phyloP scores from a whole-genome alignment of 2,888 invertebrate species.

The Anorthoa munda region DNA sequence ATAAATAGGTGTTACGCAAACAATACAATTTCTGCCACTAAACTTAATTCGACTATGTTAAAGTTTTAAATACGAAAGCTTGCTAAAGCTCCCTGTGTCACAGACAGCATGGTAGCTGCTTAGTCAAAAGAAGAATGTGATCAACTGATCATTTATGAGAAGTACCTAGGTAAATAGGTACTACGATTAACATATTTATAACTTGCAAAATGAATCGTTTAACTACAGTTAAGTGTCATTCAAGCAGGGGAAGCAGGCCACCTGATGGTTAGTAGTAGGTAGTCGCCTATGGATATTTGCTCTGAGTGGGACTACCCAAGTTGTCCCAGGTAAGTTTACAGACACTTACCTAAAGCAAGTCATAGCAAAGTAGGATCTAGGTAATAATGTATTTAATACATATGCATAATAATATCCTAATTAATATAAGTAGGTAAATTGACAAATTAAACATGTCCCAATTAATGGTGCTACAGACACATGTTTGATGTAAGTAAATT shows the following conservation, averaged over 20 bases:
- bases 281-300: background rate
- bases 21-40: conserved; percentile 15
- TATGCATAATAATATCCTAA: conserved; percentile 34
- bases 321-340: too few relatives aligned
- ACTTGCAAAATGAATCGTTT: background rate
- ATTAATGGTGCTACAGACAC: conserved; percentile 3
- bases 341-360: background rate
- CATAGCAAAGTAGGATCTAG: background rate
- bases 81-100: background rate
- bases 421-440: conserved; percentile 33
- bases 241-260: background rate
- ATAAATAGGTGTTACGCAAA: conserved; percentile 3
- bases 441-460: conserved; percentile 45
- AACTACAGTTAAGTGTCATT: background rate
- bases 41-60: conserved; percentile 23
- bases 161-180: background rate
- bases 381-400: conserved; percentile 34
- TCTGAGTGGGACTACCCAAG: too few relatives aligned
- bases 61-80: conserved; percentile 24
- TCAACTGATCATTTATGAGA: background rate
- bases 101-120: background rate
- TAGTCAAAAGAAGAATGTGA: background rate
- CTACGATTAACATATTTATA: background rate
- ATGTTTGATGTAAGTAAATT: background rate
- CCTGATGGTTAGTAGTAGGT: background rate